A percentile compares a stretch with the other conserved stretches of the same genome.
phyloP scores from a whole-genome alignment of 2,113 vertebrate species.

The Lepisosteus osseus region DNA sequence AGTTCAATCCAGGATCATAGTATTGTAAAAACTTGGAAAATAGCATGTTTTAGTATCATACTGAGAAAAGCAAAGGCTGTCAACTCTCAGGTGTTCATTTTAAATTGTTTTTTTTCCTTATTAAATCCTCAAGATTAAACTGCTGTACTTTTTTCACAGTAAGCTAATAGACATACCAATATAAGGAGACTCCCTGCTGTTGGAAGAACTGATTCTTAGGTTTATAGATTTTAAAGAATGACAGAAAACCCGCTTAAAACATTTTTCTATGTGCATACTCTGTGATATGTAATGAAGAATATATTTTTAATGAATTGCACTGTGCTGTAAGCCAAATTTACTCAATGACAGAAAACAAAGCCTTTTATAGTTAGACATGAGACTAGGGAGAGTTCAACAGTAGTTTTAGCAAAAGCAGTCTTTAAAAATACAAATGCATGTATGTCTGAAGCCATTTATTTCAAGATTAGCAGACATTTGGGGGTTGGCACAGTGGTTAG shows the following conservation, averaged over 20 bases:
- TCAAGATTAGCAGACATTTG: no score
- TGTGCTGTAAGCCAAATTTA: no score
- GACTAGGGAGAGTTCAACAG: no score
- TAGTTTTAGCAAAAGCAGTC: no score
- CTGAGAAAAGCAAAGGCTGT: not conserved
- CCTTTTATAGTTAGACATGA: no score
- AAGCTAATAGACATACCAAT: not conserved
- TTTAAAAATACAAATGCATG: no score
- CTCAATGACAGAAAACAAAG: no score
- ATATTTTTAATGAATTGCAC: no score
- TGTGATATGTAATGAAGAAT: no score
- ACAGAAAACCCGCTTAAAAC: not conserved
- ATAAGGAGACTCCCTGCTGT: not conserved
- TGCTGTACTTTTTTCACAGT: not conserved
- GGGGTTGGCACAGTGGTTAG: no score
- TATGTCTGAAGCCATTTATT: no score
- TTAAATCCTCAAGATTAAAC: slow-evolving; percentile 7
- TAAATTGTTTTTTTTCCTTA: not conserved
- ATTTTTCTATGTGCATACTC: no score
- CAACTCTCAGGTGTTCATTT: slow-evolving; percentile 3
- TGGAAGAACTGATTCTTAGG: not conserved
- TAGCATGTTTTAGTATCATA: not conserved
- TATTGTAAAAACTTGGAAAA: not conserved
- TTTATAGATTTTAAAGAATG: not conserved
- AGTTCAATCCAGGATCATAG: slow-evolving; percentile 4